A percentile compares a stretch with the other conserved stretches of the same genome.
Evolutionary conservation across 2,797 vertebrate genomes (phyloP).

Genomic region (Pelodytes ibericus): DNA sequence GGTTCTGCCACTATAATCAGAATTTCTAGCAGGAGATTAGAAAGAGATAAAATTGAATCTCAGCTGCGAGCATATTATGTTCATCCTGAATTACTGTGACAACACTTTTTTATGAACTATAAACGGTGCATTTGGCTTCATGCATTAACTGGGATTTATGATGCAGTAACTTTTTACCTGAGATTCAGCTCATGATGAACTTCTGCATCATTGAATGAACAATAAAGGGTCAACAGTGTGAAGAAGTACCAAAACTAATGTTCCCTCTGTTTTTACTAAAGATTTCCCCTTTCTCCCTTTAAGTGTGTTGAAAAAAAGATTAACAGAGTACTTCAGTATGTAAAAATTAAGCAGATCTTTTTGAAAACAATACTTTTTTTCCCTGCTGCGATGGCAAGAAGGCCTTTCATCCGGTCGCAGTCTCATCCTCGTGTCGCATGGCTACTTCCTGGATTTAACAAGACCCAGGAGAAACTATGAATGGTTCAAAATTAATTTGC

Average conservation of each 20-base stretch:
- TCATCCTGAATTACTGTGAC: slow-evolving; percentile 18
- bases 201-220: background rate
- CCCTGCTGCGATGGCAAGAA: no score
- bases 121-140: background rate
- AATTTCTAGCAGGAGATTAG: slow-evolving; percentile 22
- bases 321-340: no score
- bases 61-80: slow-evolving; percentile 32
- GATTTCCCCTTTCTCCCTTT: no score
- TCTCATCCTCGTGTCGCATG: no score
- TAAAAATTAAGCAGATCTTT: no score
- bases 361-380: no score
- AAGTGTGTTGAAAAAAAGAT: no score
- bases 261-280: no score
- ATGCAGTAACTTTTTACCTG: background rate
- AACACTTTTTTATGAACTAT: slow-evolving; percentile 7
- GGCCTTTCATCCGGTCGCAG: no score
- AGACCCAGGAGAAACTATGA: no score
- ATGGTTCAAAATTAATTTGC: no score
- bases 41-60: slow-evolving; percentile 33
- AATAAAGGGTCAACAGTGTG: background rate
- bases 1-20: slow-evolving; percentile 23
- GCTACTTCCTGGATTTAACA: no score
- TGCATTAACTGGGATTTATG: slow-evolving; percentile 3
- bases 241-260: background rate
- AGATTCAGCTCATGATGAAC: slow-evolving; percentile 22